phyloP scores from a whole-genome alignment of 2,888 invertebrate species.

The Lypha dubia region DNA sequence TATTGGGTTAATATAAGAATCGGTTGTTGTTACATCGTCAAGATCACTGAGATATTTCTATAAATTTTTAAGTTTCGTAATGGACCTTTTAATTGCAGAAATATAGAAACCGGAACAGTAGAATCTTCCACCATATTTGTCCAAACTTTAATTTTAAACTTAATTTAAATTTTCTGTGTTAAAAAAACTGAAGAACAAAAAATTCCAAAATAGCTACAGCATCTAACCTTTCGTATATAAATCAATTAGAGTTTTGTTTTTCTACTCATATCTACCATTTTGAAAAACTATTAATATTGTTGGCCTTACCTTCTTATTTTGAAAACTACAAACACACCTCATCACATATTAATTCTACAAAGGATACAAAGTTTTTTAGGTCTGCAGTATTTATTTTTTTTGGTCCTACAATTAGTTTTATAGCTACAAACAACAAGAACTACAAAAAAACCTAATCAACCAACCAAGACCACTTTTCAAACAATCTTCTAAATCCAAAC shows the following conservation, averaged over 20 bases:
- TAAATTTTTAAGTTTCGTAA: too few species aligned
- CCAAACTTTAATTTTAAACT: too few species aligned
- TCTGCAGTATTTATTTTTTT: neutral
- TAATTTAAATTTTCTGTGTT: too few species aligned
- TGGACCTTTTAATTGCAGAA: too few species aligned
- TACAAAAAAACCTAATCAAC: too few species aligned
- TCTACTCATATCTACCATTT: slow-evolving; percentile 40
- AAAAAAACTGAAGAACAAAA: neutral
- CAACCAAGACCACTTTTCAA: slow-evolving; percentile 33
- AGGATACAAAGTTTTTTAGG: slow-evolving; percentile 2
- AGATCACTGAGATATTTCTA: too few species aligned
- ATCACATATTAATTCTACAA: neutral
- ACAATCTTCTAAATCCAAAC: slow-evolving; percentile 11
- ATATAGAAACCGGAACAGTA: too few species aligned
- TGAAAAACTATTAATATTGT: neutral
- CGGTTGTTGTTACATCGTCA: too few species aligned
- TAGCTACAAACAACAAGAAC: slow-evolving; percentile 20
- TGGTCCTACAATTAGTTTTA: slow-evolving; percentile 26
- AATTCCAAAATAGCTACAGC: slow-evolving; percentile 53
- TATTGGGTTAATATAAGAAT: too few species aligned
- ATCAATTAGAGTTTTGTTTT: slow-evolving; percentile 64
- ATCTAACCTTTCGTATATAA: slow-evolving; percentile 63
- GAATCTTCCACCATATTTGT: too few species aligned
- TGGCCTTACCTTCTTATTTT: neutral
- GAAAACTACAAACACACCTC: slow-evolving; percentile 9